phyloP scores from a whole-genome alignment of 2,888 invertebrate species.

The Hypomecis atomaria region DNA sequence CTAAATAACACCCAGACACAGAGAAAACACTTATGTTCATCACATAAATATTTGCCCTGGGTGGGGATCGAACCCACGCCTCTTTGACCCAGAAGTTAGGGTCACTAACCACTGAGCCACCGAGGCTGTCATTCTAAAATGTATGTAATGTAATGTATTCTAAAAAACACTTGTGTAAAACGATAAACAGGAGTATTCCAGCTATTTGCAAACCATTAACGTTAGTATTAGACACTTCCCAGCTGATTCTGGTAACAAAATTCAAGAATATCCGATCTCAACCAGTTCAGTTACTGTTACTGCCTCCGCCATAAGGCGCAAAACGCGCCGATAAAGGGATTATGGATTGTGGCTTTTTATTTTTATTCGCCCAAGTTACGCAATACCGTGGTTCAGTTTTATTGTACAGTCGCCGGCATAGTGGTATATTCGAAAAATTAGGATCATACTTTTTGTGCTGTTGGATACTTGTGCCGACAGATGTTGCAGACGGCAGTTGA shows the following conservation, averaged over 20 bases:
- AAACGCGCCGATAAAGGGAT: conserved; percentile 27
- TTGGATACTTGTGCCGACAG: too few relatives aligned
- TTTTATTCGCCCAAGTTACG: conserved; percentile 31
- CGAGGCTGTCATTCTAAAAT: too few relatives aligned
- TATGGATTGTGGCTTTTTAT: conserved; percentile 27
- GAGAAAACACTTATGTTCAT: too few relatives aligned
- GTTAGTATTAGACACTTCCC: not conserved
- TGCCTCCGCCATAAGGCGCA: conserved; percentile 23
- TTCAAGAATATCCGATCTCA: conserved; percentile 18
- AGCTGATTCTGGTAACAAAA: not conserved
- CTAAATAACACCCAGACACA: too few relatives aligned
- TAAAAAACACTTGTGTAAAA: not conserved
- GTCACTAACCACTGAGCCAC: too few relatives aligned
- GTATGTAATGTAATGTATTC: too few relatives aligned
- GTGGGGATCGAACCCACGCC: too few relatives aligned
- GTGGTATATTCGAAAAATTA: not conserved
- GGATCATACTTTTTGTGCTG: not conserved
- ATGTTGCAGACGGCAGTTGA: too few relatives aligned
- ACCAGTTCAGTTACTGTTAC: conserved; percentile 20
- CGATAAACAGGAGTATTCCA: not conserved
- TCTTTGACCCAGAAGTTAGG: too few relatives aligned
- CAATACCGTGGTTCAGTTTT: conserved; percentile 21
- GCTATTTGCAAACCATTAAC: too few relatives aligned
- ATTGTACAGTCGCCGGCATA: conserved; percentile 15
- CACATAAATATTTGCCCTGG: too few relatives aligned